Evolutionary conservation across 2,888 invertebrate species (phyloP), one percentile per base, ranked within the genome.

Genomic region (Osmoderma eremita): DNA sequence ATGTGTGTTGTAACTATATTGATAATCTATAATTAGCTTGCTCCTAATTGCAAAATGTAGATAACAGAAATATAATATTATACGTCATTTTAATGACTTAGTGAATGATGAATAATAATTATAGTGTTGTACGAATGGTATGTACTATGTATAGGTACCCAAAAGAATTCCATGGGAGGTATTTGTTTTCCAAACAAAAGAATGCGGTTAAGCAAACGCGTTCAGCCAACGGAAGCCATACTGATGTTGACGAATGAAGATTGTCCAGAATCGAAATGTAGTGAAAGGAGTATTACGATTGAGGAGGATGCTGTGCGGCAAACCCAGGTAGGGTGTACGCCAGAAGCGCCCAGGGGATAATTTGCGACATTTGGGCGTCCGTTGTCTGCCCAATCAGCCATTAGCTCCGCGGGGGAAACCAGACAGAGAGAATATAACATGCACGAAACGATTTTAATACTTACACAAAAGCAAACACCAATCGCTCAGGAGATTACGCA

Each of bases 311-410:
- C 42, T 6, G 45, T 6, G 10, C 42, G 45, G 17, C 58, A 42
- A 58, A 58, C 45, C 58, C 58, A 69, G 70, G 71, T 69, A 68
- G 70, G 70, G 72, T 65, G 63, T 45, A 53, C 53, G 66, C 41
- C 58, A 53, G 41, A 39, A 41, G 39, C 56, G 58, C 58, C 65
- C 53, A 64, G 69, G 69, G 72, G 71, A 68, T 73, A 71, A 71
- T 73, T 73, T 73, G 70, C 73, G 71, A 72, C 70, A 71, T 68
- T 67, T 70, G 68, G 72, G 72, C 72, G 72, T 72, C 71, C 69
- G 73, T 69, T 68, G 69, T 69, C 69, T 71, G 70, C 71, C 73
- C 73, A 73, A 73, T 73, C 73, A 72, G 73, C 72, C 72, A 73
- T 73, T 73, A 73, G 73, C 65, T 64, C 68, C 67, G 65, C 69